A percentile compares a stretch with the other conserved stretches of the same genome.
Evolutionary conservation across 2,797 vertebrate species (phyloP).

Genomic region (Myiotriccus ornatus): DNA sequence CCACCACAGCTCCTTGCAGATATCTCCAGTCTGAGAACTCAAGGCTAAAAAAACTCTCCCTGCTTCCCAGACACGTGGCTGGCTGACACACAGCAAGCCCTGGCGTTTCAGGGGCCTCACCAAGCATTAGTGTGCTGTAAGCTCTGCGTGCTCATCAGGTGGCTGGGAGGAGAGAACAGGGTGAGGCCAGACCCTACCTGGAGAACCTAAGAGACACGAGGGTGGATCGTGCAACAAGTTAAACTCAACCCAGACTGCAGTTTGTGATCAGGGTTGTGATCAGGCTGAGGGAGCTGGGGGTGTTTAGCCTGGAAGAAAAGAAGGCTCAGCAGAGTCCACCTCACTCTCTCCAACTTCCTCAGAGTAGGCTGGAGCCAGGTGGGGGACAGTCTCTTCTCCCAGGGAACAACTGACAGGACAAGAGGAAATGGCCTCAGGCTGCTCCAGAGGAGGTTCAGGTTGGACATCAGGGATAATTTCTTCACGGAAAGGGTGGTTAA

Average conservation of each 20-base stretch:
- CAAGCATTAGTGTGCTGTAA: neutral
- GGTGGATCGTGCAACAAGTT: neutral
- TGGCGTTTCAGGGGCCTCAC: neutral
- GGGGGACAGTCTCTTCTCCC: neutral
- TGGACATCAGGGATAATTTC: neutral
- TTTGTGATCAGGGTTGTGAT: neutral
- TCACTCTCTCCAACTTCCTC: neutral
- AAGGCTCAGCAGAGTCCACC: neutral
- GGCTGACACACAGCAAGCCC: neutral
- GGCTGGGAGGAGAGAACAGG: neutral
- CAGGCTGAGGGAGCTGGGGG: neutral
- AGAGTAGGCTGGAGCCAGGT: neutral
- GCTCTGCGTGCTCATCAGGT: neutral
- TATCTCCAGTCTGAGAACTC: neutral
- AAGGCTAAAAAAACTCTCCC: neutral
- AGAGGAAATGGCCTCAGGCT: neutral
- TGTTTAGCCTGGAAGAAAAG: neutral
- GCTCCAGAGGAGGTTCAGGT: neutral
- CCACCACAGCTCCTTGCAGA: neutral
- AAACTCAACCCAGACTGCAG: neutral
- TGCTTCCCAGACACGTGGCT: fast-evolving
- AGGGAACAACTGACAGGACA: neutral
- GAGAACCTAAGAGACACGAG: neutral
- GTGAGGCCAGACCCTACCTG: neutral
- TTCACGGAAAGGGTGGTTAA: neutral